A percentile compares a stretch with the other conserved stretches of the same genome.
phyloP scores from a whole-genome alignment of 2,113 vertebrate species.

The Misgurnus mizolepis region DNA sequence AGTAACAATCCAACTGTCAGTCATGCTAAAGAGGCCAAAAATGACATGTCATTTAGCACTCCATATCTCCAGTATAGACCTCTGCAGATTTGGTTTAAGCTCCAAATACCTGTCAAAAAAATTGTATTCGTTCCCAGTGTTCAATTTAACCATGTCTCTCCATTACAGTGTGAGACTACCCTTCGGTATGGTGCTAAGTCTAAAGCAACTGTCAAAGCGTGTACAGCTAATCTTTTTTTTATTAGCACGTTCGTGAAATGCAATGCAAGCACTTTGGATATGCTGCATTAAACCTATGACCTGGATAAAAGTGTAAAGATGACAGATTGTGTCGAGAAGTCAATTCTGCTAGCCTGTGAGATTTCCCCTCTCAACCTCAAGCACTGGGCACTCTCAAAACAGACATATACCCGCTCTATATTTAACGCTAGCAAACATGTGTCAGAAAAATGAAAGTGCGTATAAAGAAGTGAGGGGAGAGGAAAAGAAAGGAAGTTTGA shows the following conservation, averaged over 20 bases:
- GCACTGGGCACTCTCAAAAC: conserved; percentile 5
- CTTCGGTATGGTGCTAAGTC: conserved; percentile 48
- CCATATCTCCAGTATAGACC: conserved; percentile 38
- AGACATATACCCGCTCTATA: conserved; percentile 37
- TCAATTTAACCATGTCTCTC: conserved; percentile 54
- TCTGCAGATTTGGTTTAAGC: conserved; percentile 39
- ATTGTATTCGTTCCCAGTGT: conserved; percentile 40
- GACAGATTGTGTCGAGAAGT: conserved; percentile 50
- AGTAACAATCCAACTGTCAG: conserved; percentile 57
- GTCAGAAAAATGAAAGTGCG: conserved; percentile 50
- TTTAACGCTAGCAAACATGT: conserved; percentile 59
- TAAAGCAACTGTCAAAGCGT: conserved; percentile 35
- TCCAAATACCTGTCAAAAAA: conserved; percentile 50
- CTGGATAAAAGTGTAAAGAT: conserved; percentile 35
- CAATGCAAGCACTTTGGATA: conserved; percentile 34
- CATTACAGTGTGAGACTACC: conserved; percentile 50
- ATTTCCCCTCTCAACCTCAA: conserved; percentile 1
- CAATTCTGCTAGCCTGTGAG: background rate
- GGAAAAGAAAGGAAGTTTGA: conserved; percentile 34
- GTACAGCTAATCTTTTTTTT: conserved; percentile 38
- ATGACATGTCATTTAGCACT: conserved; percentile 35
- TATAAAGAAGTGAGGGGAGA: conserved; percentile 53
- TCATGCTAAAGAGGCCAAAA: conserved; percentile 64
- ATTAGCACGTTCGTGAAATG: conserved; percentile 21
- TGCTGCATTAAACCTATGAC: conserved; percentile 41